Evolutionary conservation across 2,797 vertebrate species (phyloP), one percentile per base, ranked within the genome.

Genomic region (Onychomys leucogaster): DNA sequence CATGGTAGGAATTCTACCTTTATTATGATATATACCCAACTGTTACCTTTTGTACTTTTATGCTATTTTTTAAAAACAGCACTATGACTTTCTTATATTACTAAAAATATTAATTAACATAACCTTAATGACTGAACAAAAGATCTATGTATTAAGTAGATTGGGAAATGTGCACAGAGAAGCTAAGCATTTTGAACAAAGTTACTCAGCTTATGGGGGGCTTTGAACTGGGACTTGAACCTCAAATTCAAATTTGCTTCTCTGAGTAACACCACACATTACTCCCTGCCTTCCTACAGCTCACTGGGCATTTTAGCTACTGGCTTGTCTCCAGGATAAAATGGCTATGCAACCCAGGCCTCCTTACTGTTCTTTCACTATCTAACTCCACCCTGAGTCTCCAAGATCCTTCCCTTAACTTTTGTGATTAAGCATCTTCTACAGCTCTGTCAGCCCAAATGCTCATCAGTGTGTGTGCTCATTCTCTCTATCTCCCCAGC

Each of bases 121-220:
- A 95, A 94, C 85, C 49, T 77, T 61, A 94, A 91, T 34, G 6
- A 49, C n/a, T 57, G 1, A 78, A 93, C 23, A 63, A 89, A 71
- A 32, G 11, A 55, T n/a, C 34, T 25, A 27, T 14, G 43, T 89
- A 92, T 81, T 11, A 7, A 61, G 13, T 77, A 19, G 92, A 91
- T 17, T 91, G 55, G 78, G 32, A 88, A 91, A 77, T 25, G 32
- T 27, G 37, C 41, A 94, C n/a, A 78, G 49, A 89, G 25, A 92
- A 94, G 43, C 78, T 89, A 87, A 89, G 78, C 83, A 91, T 34
- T 76, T 81, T 94, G 41, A 97, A 90, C 29, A 84, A 75, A 83
- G 41, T 57, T 43, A 88, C 27, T 55, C 37, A 59, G 34, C 7
- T 90, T 86, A 93, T 25, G 23, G 13, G 43, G 21, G 23, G 14